These are phyloP conservation scores for Temnothorax curvispinosus DNA, from an alignment of 1,140 invertebrate species.

Conservation along the genomic window DNA sequence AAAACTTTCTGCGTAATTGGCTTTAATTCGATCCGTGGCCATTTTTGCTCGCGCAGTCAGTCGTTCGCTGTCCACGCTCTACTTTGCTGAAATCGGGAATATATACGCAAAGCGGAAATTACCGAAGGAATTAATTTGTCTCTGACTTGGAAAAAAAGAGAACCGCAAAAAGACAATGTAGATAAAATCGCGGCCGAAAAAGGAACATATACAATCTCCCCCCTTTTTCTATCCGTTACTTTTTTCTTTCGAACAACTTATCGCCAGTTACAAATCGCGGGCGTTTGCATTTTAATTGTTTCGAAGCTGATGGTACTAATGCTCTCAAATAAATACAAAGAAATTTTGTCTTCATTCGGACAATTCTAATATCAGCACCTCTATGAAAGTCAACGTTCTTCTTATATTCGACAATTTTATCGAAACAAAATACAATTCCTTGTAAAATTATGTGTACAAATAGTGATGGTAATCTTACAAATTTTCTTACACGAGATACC, in stretches of 20 bases:
- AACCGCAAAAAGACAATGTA: neutral
- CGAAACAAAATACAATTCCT: neutral
- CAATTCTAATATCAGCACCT: neutral
- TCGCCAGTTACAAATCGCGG: constrained; percentile 27
- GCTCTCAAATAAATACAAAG: neutral
- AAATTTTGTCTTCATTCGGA: neutral
- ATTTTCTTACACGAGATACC: neutral
- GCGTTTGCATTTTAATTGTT: constrained; percentile 64
- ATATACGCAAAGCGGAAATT: constrained; percentile 49
- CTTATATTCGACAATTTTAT: neutral
- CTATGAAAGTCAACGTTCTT: neutral
- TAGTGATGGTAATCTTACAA: neutral
- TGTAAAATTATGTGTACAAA: neutral
- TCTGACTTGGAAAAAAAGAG: neutral
- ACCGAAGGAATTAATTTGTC: constrained; percentile 64
- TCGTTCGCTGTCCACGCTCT: constrained; percentile 35
- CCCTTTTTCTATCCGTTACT: constrained; percentile 8
- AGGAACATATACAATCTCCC: neutral
- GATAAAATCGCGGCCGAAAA: constrained; percentile 28
- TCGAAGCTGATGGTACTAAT: constrained; percentile 27
- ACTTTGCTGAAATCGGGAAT: constrained; percentile 39
- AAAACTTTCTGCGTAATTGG: constrained; percentile 62
- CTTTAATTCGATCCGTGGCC: constrained; percentile 42
- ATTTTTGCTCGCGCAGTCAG: constrained; percentile 17
- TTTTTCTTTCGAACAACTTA: constrained; percentile 43